A percentile compares a stretch with the other conserved stretches of the same genome.
Conservation (phyloP, 92 coral and sea anemone genomes). For the Actinostola sp. region DNA sequence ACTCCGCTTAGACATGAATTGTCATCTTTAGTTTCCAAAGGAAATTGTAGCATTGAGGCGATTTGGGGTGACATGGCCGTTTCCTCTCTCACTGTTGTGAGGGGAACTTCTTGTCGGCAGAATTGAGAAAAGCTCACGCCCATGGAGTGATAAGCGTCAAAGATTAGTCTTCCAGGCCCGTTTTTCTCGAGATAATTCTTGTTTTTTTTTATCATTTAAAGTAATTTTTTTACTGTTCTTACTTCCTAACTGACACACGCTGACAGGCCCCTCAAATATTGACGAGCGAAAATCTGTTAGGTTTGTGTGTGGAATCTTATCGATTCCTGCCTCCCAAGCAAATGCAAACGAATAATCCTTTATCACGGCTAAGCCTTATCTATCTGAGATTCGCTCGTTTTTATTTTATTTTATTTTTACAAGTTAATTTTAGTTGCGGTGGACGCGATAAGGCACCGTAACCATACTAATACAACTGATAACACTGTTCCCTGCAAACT, state of each 20-base stretch:
- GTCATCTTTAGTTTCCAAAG: neutral
- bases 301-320: slow-evolving; percentile 20
- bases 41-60: slow-evolving; percentile 4
- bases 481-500: slow-evolving; percentile 18
- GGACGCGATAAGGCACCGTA: slow-evolving; percentile 20
- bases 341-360: slow-evolving; percentile 7
- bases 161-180: slow-evolving; percentile 13
- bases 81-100: slow-evolving; percentile 7
- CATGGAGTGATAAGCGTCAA: slow-evolving; percentile 6
- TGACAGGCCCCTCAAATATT: slow-evolving; percentile 30
- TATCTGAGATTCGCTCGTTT: slow-evolving; percentile 18
- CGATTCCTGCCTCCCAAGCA: slow-evolving; percentile 15
- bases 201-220: slow-evolving; percentile 1
- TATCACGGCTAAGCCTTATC: slow-evolving; percentile 14
- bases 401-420: slow-evolving; percentile 48
- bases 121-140: slow-evolving; percentile 13
- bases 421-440: slow-evolving; percentile 43
- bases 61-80: slow-evolving; percentile 5
- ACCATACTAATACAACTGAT: slow-evolving; percentile 31
- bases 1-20: neutral
- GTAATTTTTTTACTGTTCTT: neutral
- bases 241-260: slow-evolving; percentile 15
- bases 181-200: slow-evolving; percentile 12
- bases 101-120: neutral
- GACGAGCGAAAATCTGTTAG: slow-evolving; percentile 13